Evolutionary conservation across 1,140 invertebrate species (phyloP).

Genomic region (Epicauta chinensis): DNA sequence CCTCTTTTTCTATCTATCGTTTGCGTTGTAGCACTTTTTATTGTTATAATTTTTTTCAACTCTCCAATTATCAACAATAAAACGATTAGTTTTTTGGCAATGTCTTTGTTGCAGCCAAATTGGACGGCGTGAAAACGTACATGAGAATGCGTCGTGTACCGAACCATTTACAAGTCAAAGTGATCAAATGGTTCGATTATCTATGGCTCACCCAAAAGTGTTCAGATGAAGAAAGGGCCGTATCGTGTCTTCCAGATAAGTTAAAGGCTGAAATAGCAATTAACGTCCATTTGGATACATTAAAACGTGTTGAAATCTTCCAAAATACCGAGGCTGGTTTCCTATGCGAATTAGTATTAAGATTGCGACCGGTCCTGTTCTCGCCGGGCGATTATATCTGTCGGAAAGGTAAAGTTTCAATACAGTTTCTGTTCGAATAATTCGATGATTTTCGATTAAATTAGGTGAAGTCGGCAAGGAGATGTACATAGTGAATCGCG

Average conservation of each 20-base stretch:
- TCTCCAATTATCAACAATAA: too few relatives aligned
- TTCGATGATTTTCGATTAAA: neutral
- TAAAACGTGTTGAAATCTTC: slow-evolving; percentile 97
- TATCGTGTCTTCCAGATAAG: slow-evolving; percentile 93
- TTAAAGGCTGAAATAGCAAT: slow-evolving; percentile 98
- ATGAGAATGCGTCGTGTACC: slow-evolving; percentile 95
- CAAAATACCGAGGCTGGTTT: slow-evolving; percentile 99
- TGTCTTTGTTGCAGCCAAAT: slow-evolving; percentile 72
- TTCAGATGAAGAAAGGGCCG: slow-evolving; percentile 93
- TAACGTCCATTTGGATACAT: slow-evolving; percentile 96
- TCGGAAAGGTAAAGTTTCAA: slow-evolving; percentile 75
- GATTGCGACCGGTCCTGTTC: slow-evolving; percentile 91
- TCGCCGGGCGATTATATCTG: slow-evolving; percentile 98
- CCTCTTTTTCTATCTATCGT: too few relatives aligned
- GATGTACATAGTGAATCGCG: slow-evolving; percentile 98
- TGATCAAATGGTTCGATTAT: slow-evolving; percentile 99
- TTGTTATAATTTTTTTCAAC: too few relatives aligned
- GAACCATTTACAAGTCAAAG: slow-evolving; percentile 91
- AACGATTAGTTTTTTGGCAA: too few relatives aligned
- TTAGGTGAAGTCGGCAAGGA: slow-evolving; percentile 97
- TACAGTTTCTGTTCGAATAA: neutral
- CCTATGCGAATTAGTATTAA: slow-evolving; percentile 91
- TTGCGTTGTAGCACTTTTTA: too few relatives aligned
- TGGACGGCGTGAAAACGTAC: slow-evolving; percentile 97
- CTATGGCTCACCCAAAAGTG: slow-evolving; percentile 98